Conservation (phyloP, 2,113 vertebrate genomes). For the Rafetus swinhoei region DNA sequence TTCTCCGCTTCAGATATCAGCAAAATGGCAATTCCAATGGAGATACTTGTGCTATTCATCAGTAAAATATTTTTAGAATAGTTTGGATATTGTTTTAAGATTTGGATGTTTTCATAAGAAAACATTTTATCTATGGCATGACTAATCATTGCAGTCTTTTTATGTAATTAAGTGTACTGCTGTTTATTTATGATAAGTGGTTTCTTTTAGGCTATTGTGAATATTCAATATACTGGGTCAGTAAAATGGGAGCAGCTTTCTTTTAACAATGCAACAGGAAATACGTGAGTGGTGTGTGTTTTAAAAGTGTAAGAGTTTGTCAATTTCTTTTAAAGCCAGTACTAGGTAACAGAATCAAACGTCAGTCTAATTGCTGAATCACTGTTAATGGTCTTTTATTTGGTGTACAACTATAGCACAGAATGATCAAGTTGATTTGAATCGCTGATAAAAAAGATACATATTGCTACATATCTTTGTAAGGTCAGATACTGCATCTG, state of each 20-base stretch:
- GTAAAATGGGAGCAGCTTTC: not conserved
- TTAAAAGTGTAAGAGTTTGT: not conserved
- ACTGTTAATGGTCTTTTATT: not conserved
- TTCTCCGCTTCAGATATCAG: not conserved
- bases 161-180: not conserved
- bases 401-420: not conserved
- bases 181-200: rapidly evolving
- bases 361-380: not conserved
- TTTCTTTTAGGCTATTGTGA: not conserved
- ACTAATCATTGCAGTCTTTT: not conserved
- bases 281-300: not conserved
- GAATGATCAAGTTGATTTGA: not conserved
- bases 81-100: not conserved
- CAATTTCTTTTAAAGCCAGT: not conserved
- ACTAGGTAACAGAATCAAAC: not conserved
- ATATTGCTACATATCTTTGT: not conserved
- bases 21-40: not conserved
- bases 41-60: not conserved
- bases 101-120: not conserved
- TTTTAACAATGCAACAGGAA: not conserved
- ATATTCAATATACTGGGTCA: not conserved
- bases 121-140: not conserved
- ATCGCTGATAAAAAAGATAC: not conserved
- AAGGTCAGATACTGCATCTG: not conserved
- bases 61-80: not conserved